Evolutionary conservation across 2,888 invertebrate species (phyloP), one percentile per base, ranked within the genome.

Genomic region (Esperia sulphurella): DNA sequence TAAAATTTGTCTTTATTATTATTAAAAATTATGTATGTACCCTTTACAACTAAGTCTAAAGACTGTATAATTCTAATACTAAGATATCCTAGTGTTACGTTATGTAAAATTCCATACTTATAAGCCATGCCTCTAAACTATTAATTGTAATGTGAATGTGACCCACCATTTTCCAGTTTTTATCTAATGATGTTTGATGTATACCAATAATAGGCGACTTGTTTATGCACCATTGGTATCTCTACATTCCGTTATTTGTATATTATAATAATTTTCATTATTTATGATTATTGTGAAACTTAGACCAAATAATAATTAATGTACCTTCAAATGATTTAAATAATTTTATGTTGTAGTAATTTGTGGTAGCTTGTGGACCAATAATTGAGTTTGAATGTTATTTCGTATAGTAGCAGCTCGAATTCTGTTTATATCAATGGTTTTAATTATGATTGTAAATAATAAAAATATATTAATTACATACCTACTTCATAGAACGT

Each of bases 221-320:
- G 61, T 72, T 63, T 78, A 77, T 78, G 72, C 73, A 69, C 75
- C 65, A 63, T 83, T 83, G 83, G 84, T 88, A 84, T 86, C 74
- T 84, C 79, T 83, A 89, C 89, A 89, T 89, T 89, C 89, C 89
- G 89, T 85, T 87, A 79, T 75, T 82, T 87, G 83, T 88, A 86
- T 80, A 84, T 79, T 83, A 71, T 70, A 71, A 79, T 84, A 78
- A 78, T 82, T 80, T 80, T 80, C 79, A 79, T 83, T 85, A 86
- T 89, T 88, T 85, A 83, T 80, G 80, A 73, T 79, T 77, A 73
- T 79, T 77, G 79, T 83, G 85, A 85, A 89, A 89, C 87, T 85
- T 87, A 88, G 89, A 89, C 89, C 89, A 89, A 89, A 89, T 89
- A 88, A 89, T 89, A 88, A 88, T 86, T 88, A 89, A 85, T 83